Percentiles rank a stretch among this genome's conserved stretches.
phyloP scores from a whole-genome alignment of 2,797 vertebrate genomes.

The Jordanella pulchra region DNA sequence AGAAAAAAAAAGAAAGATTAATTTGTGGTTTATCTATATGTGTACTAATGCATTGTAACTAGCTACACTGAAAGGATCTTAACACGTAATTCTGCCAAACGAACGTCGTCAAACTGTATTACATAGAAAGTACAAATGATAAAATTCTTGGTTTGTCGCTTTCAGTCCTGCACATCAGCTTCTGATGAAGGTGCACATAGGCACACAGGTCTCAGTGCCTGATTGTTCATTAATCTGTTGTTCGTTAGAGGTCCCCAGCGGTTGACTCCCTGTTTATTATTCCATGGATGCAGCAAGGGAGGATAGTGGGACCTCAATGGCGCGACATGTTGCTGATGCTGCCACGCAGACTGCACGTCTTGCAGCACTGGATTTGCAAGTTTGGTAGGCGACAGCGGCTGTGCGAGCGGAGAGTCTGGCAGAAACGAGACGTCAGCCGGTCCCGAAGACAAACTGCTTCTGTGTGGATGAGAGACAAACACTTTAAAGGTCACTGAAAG shows the following conservation, averaged over 20 bases:
- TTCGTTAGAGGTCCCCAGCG: conserved; percentile 28
- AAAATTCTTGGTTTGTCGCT: conserved; percentile 48
- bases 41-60: conserved; percentile 28
- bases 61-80: conserved; percentile 17
- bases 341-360: conserved; percentile 76
- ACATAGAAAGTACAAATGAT: conserved; percentile 53
- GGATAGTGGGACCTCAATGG: conserved; percentile 60
- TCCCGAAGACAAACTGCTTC: conserved; percentile 82
- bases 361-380: conserved; percentile 86
- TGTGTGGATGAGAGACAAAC: conserved; percentile 49
- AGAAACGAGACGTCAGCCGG: conserved; percentile 84
- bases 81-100: conserved; percentile 11
- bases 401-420: conserved; percentile 85
- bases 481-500: background rate
- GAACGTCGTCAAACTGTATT: conserved; percentile 24
- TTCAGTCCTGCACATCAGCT: background rate
- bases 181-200: conserved; percentile 18
- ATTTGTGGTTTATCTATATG: conserved; percentile 34
- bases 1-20: too few relatives aligned
- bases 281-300: conserved; percentile 7
- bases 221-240: conserved; percentile 9
- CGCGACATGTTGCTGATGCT: conserved; percentile 62
- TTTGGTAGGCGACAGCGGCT: conserved; percentile 85
- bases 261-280: conserved; percentile 13
- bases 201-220: conserved; percentile 8